Percentiles rank a stretch among this genome's conserved stretches.
Evolutionary conservation across 2,113 vertebrate species (phyloP).

Genomic region (Rafetus swinhoei): DNA sequence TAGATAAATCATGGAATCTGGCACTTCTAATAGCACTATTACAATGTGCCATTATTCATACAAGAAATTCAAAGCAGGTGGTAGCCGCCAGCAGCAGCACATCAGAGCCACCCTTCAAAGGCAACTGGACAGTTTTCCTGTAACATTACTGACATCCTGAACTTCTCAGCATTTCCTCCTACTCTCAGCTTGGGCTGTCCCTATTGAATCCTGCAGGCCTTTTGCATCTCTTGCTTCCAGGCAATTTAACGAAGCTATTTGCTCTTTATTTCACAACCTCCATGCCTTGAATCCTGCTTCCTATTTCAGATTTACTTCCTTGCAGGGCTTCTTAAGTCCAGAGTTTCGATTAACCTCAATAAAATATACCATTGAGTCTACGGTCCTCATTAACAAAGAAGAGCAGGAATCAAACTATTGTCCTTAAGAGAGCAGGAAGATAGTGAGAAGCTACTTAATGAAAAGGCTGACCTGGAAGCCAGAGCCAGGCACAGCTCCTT

Average conservation of each 20-base stretch:
- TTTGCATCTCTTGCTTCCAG: neutral
- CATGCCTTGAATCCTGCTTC: neutral
- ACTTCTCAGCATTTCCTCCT: neutral
- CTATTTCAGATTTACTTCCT: neutral
- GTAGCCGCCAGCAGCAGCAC: neutral
- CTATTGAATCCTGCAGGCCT: neutral
- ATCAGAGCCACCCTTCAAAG: neutral
- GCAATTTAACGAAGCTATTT: neutral
- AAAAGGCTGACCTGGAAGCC: neutral
- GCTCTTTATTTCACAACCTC: neutral
- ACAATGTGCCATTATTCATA: neutral
- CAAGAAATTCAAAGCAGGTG: too few relatives aligned
- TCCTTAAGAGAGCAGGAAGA: neutral
- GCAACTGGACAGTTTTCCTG: neutral
- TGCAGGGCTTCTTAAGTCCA: neutral
- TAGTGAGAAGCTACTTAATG: neutral
- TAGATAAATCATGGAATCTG: neutral
- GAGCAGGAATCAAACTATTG: neutral
- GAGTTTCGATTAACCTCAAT: neutral
- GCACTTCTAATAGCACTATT: neutral
- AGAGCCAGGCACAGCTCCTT: neutral
- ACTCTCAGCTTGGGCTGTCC: neutral
- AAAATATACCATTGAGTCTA: neutral
- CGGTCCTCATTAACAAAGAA: neutral
- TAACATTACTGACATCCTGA: neutral